Base-by-base conservation (phyloP, 2,888 invertebrate species). In the Isotomurus palustris region DNA sequence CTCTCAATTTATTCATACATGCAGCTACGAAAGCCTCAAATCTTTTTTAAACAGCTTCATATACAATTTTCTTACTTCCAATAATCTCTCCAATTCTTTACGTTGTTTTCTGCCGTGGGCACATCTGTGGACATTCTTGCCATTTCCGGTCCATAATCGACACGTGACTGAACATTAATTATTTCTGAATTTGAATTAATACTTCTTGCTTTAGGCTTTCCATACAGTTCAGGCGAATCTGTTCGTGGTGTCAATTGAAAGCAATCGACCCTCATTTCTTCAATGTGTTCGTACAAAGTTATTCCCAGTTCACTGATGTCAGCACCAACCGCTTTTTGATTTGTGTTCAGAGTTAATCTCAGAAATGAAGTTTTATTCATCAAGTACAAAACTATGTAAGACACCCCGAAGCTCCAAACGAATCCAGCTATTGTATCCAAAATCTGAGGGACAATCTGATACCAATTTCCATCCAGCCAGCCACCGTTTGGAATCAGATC, bases 401-500 rank as follows among this genome's bases (percentile, higher is more conserved):
- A 44, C 27, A 45, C 43, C 14, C 36, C 27, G 38, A 49, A 17
- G 3, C 36, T 22, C 44, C 28, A 49, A 8, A 28, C 22, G 12
- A 27, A 29, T 24, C 38, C 29, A 2, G 25, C 19, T 4, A 40
- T 4, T 3, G 35, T 40, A 19, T 51, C 60, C 6, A 56, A 57
- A 12, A 50, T 29, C 49, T 66, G 66, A 40, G 47, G 45, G 10
- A 29, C 32, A 17, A 66, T 36, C 52, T 66, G 66, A 24, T 51
- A 57, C 53, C 57, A 61, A 41, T 66, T 55, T 14, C 58, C 59
- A 49, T 66, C 56, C 6, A 66, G 5, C 62, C 59, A 62, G 5
- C 66, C 66, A n/a, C 47, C 47, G 4, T n/a, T 6, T 21, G 6
- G 21, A 29, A 17, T 19, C 3, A n/a, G 48, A 25, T 38, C 27